phyloP scores from a whole-genome alignment of 2,888 invertebrate species.

The Amphipyra berbera region DNA sequence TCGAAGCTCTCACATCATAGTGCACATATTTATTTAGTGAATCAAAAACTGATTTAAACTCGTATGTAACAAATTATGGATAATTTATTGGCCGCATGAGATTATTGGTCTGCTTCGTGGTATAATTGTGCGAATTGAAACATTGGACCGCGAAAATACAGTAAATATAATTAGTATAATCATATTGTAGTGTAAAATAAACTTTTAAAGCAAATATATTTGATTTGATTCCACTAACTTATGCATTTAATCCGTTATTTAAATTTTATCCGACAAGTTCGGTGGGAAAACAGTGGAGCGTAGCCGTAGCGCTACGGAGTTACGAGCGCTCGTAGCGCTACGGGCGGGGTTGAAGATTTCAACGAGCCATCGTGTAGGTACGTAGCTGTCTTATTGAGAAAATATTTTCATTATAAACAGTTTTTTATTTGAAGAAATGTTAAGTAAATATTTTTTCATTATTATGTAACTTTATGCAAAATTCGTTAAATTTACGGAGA shows the following conservation, averaged over 20 bases:
- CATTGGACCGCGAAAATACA: slow-evolving; percentile 17
- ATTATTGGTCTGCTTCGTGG: slow-evolving; percentile 23
- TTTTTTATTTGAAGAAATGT: too few relatives aligned
- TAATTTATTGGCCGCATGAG: slow-evolving; percentile 34
- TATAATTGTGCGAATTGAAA: slow-evolving; percentile 35
- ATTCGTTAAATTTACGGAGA: too few relatives aligned
- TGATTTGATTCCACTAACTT: slow-evolving; percentile 15
- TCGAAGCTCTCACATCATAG: slow-evolving; percentile 8
- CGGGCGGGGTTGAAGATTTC: slow-evolving; percentile 55
- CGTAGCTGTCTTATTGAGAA: slow-evolving; percentile 4
- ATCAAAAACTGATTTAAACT: slow-evolving; percentile 36
- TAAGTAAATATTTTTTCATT: too few relatives aligned
- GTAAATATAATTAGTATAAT: slow-evolving; percentile 8
- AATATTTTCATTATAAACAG: slow-evolving; percentile 10
- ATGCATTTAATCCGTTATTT: slow-evolving; percentile 35
- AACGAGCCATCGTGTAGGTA: slow-evolving; percentile 51
- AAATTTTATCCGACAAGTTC: slow-evolving; percentile 25
- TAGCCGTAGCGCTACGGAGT: slow-evolving; percentile 57
- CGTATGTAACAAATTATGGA: slow-evolving; percentile 31
- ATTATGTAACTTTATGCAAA: too few relatives aligned
- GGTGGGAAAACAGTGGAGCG: slow-evolving; percentile 25
- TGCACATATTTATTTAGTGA: slow-evolving; percentile 30
- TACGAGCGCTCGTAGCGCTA: slow-evolving; percentile 57
- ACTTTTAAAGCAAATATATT: not conserved
- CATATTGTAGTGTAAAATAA: slow-evolving; percentile 2